Evolutionary conservation across 1,140 invertebrate species (phyloP).

Genomic region (Cylas formicarius): DNA sequence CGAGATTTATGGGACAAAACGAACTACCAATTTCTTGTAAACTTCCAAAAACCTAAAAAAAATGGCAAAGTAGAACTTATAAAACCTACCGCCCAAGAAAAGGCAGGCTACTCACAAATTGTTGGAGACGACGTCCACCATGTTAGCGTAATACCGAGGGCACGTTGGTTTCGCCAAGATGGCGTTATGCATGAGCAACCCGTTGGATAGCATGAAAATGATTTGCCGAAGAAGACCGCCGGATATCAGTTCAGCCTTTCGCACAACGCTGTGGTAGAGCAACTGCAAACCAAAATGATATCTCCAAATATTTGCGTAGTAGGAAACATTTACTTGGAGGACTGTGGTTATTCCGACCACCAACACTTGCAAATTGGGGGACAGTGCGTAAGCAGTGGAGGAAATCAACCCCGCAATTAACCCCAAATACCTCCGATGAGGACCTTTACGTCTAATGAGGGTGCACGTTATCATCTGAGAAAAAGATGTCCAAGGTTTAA

Average conservation of each 20-base stretch:
- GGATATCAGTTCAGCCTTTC: constrained; percentile 14
- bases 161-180: constrained; percentile 17
- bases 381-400: constrained; percentile 22
- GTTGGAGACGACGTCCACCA: constrained; percentile 19
- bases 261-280: constrained; percentile 11
- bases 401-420: constrained; percentile 26
- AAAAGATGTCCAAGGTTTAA: background rate
- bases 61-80: constrained; percentile 8
- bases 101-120: constrained; percentile 18
- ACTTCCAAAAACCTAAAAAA: too few species aligned
- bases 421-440: constrained; percentile 14
- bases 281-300: constrained; percentile 17
- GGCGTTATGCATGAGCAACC: constrained; percentile 18
- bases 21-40: too few species aligned
- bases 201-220: constrained; percentile 18
- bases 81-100: constrained; percentile 14
- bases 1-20: too few species aligned
- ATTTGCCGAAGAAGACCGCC: constrained; percentile 10
- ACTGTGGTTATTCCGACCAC: constrained; percentile 26
- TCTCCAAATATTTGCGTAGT: background rate
- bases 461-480: constrained; percentile 15
- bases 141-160: constrained; percentile 26
- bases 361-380: constrained; percentile 26
- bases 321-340: constrained; percentile 23
- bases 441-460: constrained; percentile 12